These are phyloP conservation scores for Rhyacichthys aspro DNA, from an alignment of 2,797 vertebrate species.

Conservation along the genomic window DNA sequence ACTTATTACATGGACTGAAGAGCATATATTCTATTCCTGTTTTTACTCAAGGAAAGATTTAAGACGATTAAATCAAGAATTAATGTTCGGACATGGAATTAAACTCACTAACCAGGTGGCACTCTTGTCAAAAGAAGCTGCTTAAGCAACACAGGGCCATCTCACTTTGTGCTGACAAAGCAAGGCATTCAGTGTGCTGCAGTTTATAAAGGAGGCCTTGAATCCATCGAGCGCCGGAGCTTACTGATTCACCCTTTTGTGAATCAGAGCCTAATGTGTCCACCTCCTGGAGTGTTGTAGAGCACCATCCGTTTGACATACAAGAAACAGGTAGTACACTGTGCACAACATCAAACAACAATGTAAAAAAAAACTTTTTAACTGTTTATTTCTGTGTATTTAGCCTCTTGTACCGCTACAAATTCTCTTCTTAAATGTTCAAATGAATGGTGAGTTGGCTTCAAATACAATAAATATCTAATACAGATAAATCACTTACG, in stretches of 20 bases:
- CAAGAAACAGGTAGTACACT: neutral
- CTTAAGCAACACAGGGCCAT: constrained; percentile 34
- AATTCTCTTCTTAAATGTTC: too few species aligned
- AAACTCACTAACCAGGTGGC: constrained; percentile 22
- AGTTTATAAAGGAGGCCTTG: constrained; percentile 22
- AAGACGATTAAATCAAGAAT: neutral
- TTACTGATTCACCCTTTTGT: constrained; percentile 19
- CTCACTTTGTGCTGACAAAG: constrained; percentile 23
- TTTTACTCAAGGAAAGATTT: too few species aligned
- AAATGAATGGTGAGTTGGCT: too few species aligned
- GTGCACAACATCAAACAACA: neutral
- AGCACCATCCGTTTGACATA: neutral
- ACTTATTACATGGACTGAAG: too few species aligned
- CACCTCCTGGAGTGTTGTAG: neutral
- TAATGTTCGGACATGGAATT: neutral
- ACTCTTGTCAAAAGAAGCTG: constrained; percentile 13
- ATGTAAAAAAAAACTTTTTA: neutral
- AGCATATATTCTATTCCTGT: too few species aligned
- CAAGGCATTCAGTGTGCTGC: neutral
- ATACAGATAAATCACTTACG: too few species aligned
- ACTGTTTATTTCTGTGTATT: too few species aligned
- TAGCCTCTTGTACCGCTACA: too few species aligned
- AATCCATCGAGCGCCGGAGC: constrained; percentile 9
- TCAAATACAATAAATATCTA: too few species aligned
- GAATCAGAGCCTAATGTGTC: constrained; percentile 22